A percentile compares a stretch with the other conserved stretches of the same genome.
These are phyloP conservation scores for Dasypolia templi DNA, from an alignment of 2,888 invertebrate genomes.

Conservation along the genomic window DNA sequence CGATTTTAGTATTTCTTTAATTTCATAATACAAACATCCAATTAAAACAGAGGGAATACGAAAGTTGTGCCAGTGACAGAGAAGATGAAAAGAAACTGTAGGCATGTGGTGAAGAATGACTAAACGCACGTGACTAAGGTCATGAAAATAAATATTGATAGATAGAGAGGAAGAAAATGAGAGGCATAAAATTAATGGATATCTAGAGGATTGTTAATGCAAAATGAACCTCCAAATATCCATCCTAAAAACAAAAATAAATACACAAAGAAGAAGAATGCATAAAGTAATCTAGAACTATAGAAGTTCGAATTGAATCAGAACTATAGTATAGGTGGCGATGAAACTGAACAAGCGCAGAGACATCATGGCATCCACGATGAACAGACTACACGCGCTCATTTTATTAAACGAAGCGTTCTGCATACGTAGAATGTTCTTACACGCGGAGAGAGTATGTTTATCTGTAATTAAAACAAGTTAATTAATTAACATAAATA, in stretches of 20 bases:
- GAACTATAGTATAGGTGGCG: conserved; percentile 17
- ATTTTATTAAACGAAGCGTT: conserved; percentile 21
- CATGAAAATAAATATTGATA: not conserved
- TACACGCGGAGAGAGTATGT: not conserved
- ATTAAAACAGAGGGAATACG: not conserved
- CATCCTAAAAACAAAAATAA: too few species aligned
- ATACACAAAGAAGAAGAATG: too few species aligned
- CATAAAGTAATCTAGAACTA: not conserved
- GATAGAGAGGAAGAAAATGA: not conserved
- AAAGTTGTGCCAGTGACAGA: not conserved
- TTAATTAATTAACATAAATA: not conserved
- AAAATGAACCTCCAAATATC: too few species aligned
- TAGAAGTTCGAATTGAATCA: conserved; percentile 27
- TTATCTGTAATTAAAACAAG: conserved; percentile 25
- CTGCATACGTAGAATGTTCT: conserved; percentile 32
- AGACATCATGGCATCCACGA: conserved; percentile 18
- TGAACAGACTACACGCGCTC: conserved; percentile 17
- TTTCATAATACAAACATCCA: not conserved
- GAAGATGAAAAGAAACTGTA: not conserved
- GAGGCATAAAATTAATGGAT: not conserved
- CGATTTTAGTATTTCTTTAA: not conserved
- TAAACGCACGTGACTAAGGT: not conserved
- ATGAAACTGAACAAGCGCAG: conserved; percentile 19
- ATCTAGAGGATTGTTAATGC: too few species aligned
- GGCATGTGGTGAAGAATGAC: not conserved